phyloP scores from a whole-genome alignment of 2,888 invertebrate genomes.

The Cerastoderma edule region DNA sequence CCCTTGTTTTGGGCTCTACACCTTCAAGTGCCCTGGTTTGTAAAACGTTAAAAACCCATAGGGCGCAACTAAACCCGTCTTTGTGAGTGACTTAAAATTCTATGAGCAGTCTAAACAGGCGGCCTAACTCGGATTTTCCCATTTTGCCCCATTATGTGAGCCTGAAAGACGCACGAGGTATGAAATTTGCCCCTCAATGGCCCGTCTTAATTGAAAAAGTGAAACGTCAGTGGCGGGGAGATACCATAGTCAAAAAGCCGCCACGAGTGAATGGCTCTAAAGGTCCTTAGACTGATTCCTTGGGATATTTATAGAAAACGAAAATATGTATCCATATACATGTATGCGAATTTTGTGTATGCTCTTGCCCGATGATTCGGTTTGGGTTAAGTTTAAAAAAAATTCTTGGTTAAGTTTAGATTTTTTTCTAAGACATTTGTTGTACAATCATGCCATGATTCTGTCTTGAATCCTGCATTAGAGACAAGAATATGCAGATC shows the following conservation, averaged over 20 bases:
- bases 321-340: too few species aligned
- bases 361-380: too few species aligned
- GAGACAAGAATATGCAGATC: too few species aligned
- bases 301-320: too few species aligned
- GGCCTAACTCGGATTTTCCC: conserved; percentile 49
- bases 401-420: too few species aligned
- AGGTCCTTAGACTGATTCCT: conserved; percentile 34
- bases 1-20: conserved; percentile 30
- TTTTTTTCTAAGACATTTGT: too few species aligned
- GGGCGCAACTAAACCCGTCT: conserved; percentile 47
- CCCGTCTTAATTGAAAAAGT: conserved; percentile 57
- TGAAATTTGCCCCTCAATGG: conserved; percentile 51
- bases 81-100: conserved; percentile 37
- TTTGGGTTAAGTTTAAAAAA: too few species aligned
- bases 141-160: conserved; percentile 49
- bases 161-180: conserved; percentile 43
- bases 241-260: conserved; percentile 44
- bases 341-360: too few species aligned
- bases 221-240: conserved; percentile 52
- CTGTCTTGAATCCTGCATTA: too few species aligned
- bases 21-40: conserved; percentile 53
- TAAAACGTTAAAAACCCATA: conserved; percentile 45
- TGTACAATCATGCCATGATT: too few species aligned
- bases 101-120: conserved; percentile 43
- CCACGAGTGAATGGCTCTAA: conserved; percentile 38